Evolutionary conservation across 2,888 invertebrate genomes (phyloP).

Genomic region (Xanthorhoe spadicearia): DNA sequence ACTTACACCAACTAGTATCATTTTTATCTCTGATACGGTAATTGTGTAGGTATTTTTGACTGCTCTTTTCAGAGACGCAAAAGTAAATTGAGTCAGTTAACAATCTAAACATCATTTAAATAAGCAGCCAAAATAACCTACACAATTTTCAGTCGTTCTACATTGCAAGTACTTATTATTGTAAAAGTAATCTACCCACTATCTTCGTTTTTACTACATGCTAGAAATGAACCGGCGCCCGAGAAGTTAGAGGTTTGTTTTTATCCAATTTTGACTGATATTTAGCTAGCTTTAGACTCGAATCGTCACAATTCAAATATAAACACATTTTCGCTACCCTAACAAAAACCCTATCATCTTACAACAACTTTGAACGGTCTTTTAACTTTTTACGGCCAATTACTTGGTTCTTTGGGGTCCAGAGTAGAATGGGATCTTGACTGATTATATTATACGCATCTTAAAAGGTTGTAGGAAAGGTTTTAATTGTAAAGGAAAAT

Average conservation of each 20-base stretch:
- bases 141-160: too few relatives aligned
- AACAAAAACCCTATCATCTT: background rate
- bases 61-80: too few relatives aligned
- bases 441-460: background rate
- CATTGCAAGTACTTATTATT: too few relatives aligned
- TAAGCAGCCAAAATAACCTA: too few relatives aligned
- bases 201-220: too few relatives aligned
- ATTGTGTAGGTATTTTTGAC: too few relatives aligned
- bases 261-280: constrained; percentile 14
- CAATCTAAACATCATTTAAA: too few relatives aligned
- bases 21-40: too few relatives aligned
- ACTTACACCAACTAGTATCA: too few relatives aligned
- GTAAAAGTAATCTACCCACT: too few relatives aligned
- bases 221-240: background rate
- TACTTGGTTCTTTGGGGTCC: background rate
- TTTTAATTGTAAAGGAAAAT: background rate
- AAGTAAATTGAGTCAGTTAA: too few relatives aligned
- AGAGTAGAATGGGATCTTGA: background rate
- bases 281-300: constrained; percentile 6
- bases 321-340: background rate
- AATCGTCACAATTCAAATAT: constrained; percentile 5
- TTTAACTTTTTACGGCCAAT: background rate
- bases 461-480: background rate
- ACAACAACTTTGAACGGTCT: background rate
- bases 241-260: background rate